Percentiles rank a stretch among this genome's conserved stretches.
phyloP scores from a whole-genome alignment of 2,888 invertebrate species.

The Cactoblastis cactorum region DNA sequence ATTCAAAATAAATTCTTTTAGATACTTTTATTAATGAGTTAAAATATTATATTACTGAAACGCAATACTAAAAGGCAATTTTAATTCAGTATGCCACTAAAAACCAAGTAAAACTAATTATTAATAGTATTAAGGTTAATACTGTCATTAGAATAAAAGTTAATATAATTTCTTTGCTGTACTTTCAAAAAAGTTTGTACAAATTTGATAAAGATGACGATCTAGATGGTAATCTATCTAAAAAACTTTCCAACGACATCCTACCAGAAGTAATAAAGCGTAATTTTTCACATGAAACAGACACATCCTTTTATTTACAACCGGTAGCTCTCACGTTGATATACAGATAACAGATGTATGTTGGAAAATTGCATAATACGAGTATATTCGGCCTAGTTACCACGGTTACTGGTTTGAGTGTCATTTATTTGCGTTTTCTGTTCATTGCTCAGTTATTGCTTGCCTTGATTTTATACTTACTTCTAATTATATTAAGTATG shows the following conservation, averaged over 20 bases:
- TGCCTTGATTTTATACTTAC: neutral
- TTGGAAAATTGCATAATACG: slow-evolving; percentile 19
- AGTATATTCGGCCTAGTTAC: slow-evolving; percentile 41
- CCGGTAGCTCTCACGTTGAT: slow-evolving; percentile 21
- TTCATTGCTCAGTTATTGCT: neutral
- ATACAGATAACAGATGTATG: slow-evolving; percentile 18
- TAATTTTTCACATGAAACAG: neutral
- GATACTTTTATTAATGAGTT: too few species aligned
- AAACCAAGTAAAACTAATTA: too few species aligned
- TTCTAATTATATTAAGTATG: neutral
- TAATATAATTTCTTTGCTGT: too few species aligned
- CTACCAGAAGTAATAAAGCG: neutral
- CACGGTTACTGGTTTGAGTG: slow-evolving; percentile 38
- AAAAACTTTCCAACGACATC: slow-evolving; percentile 6
- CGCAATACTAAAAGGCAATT: too few species aligned
- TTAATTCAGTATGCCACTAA: too few species aligned
- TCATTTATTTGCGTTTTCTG: slow-evolving; percentile 26
- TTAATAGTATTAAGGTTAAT: too few species aligned
- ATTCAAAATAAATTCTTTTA: too few species aligned
- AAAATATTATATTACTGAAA: too few species aligned
- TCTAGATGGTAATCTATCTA: neutral
- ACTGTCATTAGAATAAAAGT: too few species aligned
- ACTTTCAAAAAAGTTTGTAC: too few species aligned
- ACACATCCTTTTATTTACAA: neutral
- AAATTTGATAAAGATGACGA: neutral